phyloP scores from a whole-genome alignment of 2,113 vertebrate species.

The Sphyrna mokarran region DNA sequence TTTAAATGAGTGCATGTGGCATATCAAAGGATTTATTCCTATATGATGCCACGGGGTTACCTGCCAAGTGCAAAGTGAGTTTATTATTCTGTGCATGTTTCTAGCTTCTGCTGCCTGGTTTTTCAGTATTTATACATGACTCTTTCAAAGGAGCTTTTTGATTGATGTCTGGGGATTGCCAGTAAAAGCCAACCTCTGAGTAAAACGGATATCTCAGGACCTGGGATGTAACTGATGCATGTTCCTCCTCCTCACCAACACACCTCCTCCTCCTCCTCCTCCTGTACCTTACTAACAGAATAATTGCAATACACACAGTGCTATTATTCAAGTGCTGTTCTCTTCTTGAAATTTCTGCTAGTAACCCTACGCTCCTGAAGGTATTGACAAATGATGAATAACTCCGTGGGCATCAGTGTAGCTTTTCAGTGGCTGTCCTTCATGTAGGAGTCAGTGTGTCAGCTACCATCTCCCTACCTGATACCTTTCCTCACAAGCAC shows the following conservation, averaged over 20 bases:
- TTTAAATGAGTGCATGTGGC: not conserved
- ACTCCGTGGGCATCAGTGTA: not conserved
- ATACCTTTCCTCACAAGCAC: not conserved
- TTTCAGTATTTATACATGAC: not conserved
- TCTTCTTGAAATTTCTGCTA: not conserved
- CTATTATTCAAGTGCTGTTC: not conserved
- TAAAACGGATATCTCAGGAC: not conserved
- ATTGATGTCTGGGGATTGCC: not conserved
- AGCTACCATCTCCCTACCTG: too few species aligned
- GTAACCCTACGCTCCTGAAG: not conserved
- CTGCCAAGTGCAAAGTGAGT: not conserved
- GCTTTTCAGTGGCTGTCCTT: not conserved
- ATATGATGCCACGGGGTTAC: not conserved
- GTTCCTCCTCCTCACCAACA: not conserved
- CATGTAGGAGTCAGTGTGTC: not conserved
- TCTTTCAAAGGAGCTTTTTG: not conserved
- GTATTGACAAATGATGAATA: not conserved
- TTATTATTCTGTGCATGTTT: not conserved
- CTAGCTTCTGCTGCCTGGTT: not conserved
- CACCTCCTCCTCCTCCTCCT: not conserved
- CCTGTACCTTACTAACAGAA: not conserved
- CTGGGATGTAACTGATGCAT: not conserved
- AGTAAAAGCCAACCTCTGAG: not conserved
- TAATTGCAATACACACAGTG: not conserved
- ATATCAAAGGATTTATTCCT: not conserved